Conservation (phyloP, 2,797 vertebrate species). For the Sus cebifrons region DNA sequence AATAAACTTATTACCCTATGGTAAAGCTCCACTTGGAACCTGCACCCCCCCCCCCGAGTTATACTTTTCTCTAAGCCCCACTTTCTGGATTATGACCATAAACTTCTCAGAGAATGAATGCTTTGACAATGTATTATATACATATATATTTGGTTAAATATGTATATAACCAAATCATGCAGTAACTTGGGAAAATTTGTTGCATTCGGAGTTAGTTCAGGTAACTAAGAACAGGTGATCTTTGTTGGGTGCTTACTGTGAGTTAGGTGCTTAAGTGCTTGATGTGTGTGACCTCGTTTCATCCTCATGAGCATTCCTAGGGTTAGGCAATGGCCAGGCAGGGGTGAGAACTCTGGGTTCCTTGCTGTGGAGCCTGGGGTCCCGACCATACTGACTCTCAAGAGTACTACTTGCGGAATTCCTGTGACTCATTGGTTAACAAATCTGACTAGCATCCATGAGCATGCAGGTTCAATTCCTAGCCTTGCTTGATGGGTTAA, state of each 20-base stretch:
- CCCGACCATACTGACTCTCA: neutral
- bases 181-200: constrained; percentile 3
- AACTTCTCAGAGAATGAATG: neutral
- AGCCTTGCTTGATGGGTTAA: no score
- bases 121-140: neutral
- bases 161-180: neutral
- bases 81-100: neutral
- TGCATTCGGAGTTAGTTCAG: neutral
- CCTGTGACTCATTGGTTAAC: no score
- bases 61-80: neutral
- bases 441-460: no score
- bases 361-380: neutral
- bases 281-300: neutral
- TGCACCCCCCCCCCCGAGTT: neutral
- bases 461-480: no score
- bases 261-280: neutral
- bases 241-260: neutral
- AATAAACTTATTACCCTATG: no score
- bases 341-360: neutral
- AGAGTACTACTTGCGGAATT: neutral
- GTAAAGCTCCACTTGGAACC: neutral
- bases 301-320: neutral
- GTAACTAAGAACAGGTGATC: neutral
- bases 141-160: no score
- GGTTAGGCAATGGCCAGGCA: neutral